A percentile compares a stretch with the other conserved stretches of the same genome.
Evolutionary conservation across 1,140 invertebrate genomes (phyloP).

Genomic region (Capitella teleta): DNA sequence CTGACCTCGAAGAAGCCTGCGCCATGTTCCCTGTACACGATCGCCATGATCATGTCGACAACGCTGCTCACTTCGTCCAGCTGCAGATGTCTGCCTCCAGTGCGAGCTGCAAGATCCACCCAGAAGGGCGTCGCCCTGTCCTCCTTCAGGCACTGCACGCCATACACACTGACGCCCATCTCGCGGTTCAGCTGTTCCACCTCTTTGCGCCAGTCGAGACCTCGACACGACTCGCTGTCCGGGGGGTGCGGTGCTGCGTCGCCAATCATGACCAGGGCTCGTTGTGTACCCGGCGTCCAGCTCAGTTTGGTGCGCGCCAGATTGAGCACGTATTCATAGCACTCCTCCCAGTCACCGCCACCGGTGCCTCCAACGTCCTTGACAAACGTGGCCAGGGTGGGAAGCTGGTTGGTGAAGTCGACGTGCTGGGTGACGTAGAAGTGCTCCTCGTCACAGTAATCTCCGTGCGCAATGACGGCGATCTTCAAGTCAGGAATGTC

Average conservation of each 20-base stretch:
- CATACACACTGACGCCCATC: constrained; percentile 2
- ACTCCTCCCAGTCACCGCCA: constrained; percentile 2
- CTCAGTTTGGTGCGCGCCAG: background rate
- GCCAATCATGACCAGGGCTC: constrained; percentile 26
- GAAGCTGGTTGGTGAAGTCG: no score
- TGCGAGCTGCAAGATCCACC: background rate
- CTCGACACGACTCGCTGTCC: constrained; percentile 15
- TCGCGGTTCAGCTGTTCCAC: background rate
- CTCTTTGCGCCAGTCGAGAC: constrained; percentile 27
- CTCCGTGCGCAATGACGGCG: no score
- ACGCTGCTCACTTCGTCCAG: no score
- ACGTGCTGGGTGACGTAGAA: no score
- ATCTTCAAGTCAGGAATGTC: no score
- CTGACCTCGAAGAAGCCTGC: no score
- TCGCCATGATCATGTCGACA: no score
- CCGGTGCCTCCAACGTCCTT: no score
- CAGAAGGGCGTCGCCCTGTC: background rate
- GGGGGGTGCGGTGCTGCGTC: constrained; percentile 24
- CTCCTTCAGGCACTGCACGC: background rate
- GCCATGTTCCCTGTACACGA: no score
- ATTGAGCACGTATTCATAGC: constrained; percentile 3
- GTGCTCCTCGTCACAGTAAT: no score
- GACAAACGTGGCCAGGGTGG: no score
- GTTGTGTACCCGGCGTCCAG: constrained; percentile 21
- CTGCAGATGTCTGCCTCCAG: background rate